phyloP scores from a whole-genome alignment of 2,113 vertebrate genomes.

The Scortum barcoo region DNA sequence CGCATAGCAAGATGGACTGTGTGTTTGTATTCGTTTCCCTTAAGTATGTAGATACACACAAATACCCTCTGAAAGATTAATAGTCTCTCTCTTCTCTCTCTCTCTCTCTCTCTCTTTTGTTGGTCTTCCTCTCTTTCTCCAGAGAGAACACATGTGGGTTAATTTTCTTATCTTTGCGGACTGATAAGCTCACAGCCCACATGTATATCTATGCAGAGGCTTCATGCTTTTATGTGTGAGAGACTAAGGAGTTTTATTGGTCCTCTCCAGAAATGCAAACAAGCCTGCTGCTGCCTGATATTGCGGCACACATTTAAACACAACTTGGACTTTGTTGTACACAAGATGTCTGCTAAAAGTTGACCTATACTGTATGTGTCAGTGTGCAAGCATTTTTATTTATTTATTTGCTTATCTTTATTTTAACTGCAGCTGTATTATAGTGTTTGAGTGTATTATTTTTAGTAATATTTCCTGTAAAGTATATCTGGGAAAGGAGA shows the following conservation, averaged over 20 bases:
- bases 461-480: background rate
- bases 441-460: background rate
- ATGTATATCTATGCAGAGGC: constrained; percentile 43
- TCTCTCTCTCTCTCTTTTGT: background rate
- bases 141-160: constrained; percentile 11
- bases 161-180: constrained; percentile 44
- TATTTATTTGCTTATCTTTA: constrained; percentile 1
- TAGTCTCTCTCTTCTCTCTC: background rate
- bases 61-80: constrained; percentile 29
- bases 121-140: background rate
- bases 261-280: constrained; percentile 70
- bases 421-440: background rate
- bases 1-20: constrained; percentile 26
- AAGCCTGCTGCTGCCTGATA: constrained; percentile 41
- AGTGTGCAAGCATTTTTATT: background rate
- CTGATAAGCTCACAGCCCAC: constrained; percentile 26
- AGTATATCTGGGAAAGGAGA: background rate
- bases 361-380: background rate
- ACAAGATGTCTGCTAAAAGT: background rate
- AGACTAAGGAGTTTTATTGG: constrained; percentile 47
- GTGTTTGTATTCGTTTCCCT: constrained; percentile 15
- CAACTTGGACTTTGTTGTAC: constrained; percentile 9
- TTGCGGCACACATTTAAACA: constrained; percentile 29
- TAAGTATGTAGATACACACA: constrained; percentile 30
- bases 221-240: constrained; percentile 5